Evolutionary conservation across 2,888 invertebrate genomes (phyloP), one percentile per base, ranked within the genome.

Genomic region (Dynastes grantii): DNA sequence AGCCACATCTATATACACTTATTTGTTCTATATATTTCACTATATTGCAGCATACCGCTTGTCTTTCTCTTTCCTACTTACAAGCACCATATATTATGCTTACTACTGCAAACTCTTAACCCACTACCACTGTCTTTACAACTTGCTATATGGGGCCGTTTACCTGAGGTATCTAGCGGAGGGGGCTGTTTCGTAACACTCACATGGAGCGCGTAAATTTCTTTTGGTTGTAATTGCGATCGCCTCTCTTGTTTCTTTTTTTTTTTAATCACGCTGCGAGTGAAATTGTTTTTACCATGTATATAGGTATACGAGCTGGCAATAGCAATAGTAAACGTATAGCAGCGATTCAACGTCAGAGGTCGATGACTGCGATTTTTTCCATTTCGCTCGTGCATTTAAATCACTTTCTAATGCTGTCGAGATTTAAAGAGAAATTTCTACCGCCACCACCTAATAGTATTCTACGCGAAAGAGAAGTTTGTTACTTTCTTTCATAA

Each of bases 341-440:
- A 45, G 45, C 11, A 1, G 11, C 45, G 45, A 45, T 45, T 45
- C 45, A 45, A 22, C 68, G 27, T 51, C 11, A n/a, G 61, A 40
- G 78, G 78, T 78, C 78, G 64, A 65, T 63, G 78, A 78, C 78
- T 71, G 53, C 22, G 55, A 40, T 55, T 45, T 61, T 73, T 75
- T 75, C 32, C 45, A 61, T 75, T 75, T 75, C 61, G 45, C 73
- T n/a, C 61, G 45, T 61, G 16, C 58, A 40, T 65, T 51, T 32
- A 58, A 76, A 71, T 73, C 73, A 73, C 78, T 78, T 78, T 78
- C 78, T 64, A 78, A 78, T 78, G 71, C 22, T 11, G 45, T 73
- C 22, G 27, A 61, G 61, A 75, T 75, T 40, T 75, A 45, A 75
- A 22, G 73, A 61, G 73, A 75, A 75, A 75, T 75, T 75, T 45